These are phyloP conservation scores for Silvanus unidentatus DNA, from an alignment of 2,888 invertebrate species.

Conservation along the genomic window DNA sequence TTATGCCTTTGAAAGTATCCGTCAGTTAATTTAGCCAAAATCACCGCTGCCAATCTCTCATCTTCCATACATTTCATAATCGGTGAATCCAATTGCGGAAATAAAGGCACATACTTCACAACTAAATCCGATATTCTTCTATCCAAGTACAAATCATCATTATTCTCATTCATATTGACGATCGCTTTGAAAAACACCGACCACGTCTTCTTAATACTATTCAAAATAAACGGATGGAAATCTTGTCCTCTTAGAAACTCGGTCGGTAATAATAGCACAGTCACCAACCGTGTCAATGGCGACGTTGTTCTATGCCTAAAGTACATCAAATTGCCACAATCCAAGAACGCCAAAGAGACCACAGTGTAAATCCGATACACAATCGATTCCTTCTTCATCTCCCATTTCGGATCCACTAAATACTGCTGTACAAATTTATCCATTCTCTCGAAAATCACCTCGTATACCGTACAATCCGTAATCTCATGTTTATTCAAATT, in stretches of 20 bases:
- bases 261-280: conserved; percentile 49
- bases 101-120: conserved; percentile 39
- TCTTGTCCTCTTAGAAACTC: conserved; percentile 48
- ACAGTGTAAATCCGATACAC: conserved; percentile 36
- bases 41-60: conserved; percentile 25
- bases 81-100: conserved; percentile 34
- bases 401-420: conserved; percentile 31
- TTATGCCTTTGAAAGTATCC: conserved; percentile 35
- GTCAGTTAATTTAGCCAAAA: conserved; percentile 36
- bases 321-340: conserved; percentile 37
- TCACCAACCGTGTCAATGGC: conserved; percentile 49
- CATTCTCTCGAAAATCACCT: conserved; percentile 34
- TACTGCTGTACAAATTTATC: conserved; percentile 32
- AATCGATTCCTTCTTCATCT: conserved; percentile 29
- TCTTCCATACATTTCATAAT: conserved; percentile 33
- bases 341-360: conserved; percentile 33
- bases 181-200: conserved; percentile 51
- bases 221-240: conserved; percentile 42
- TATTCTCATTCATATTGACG: conserved; percentile 45
- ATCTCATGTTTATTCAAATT: conserved; percentile 19
- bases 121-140: conserved; percentile 49
- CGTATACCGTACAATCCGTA: conserved; percentile 23
- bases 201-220: conserved; percentile 50
- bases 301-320: conserved; percentile 40
- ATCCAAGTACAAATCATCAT: conserved; percentile 46